These are phyloP conservation scores for Pseudomyrmex concolor DNA, from an alignment of 1,140 invertebrate genomes.

Conservation along the genomic window DNA sequence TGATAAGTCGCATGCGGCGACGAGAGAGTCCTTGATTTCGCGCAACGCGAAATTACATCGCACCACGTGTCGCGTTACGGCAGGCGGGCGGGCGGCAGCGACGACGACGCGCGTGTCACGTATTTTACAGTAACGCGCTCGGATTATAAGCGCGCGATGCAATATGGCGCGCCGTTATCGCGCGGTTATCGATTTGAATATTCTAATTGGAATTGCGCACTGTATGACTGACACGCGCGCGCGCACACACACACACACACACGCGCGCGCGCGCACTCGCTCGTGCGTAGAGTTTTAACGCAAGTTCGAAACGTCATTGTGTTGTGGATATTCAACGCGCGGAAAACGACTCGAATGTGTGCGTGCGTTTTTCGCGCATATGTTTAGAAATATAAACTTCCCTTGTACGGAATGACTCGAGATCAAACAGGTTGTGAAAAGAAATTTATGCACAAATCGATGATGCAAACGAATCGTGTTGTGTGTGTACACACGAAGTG, in stretches of 20 bases:
- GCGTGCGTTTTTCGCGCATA: no score
- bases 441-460: no score
- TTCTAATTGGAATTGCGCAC: constrained; percentile 33
- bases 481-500: no score
- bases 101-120: no score
- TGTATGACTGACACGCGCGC: constrained; percentile 1
- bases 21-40: constrained; percentile 18
- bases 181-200: constrained; percentile 42
- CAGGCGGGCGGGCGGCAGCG: not conserved
- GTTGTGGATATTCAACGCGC: no score
- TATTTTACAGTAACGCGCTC: not conserved
- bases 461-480: no score
- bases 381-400: no score
- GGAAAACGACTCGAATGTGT: no score
- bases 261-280: not conserved
- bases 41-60: not conserved
- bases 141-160: constrained; percentile 39
- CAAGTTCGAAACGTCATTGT: no score
- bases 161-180: constrained; percentile 9
- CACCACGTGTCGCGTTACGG: not conserved
- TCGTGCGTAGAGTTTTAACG: not conserved
- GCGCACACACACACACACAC: no score
- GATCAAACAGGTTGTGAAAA: no score
- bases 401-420: no score
- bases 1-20: not conserved